Percentiles rank a stretch among this genome's conserved stretches.
These are phyloP conservation scores for Aldrovandia affinis DNA, from an alignment of 2,797 vertebrate genomes.

Conservation along the genomic window DNA sequence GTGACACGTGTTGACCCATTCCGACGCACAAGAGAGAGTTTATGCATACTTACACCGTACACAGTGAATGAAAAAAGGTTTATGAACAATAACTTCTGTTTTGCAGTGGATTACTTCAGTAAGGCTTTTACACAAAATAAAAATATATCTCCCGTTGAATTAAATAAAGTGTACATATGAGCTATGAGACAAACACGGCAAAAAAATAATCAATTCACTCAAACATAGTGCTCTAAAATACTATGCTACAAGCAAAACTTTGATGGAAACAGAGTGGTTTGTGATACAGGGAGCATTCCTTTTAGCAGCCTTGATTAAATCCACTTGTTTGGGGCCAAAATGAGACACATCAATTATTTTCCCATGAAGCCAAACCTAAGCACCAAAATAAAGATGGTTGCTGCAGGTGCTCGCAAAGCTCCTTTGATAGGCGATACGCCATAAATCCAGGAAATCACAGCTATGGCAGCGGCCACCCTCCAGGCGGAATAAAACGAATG, in stretches of 20 bases:
- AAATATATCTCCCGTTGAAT: too few relatives aligned
- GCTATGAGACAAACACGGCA: not conserved
- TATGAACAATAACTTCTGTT: not conserved
- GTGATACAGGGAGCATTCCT: slow-evolving; percentile 16
- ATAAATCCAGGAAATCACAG: slow-evolving; percentile 27
- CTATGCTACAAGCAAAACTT: not conserved
- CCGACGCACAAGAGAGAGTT: too few relatives aligned
- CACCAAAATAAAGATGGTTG: slow-evolving; percentile 25
- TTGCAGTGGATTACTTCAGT: not conserved
- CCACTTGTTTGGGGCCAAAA: slow-evolving; percentile 25
- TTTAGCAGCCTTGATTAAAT: slow-evolving; percentile 20
- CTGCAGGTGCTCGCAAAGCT: slow-evolving; percentile 8
- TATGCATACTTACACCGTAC: too few relatives aligned
- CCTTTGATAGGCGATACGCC: slow-evolving; percentile 28
- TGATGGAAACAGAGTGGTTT: slow-evolving; percentile 17
- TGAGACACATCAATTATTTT: slow-evolving; percentile 12
- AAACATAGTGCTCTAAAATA: not conserved
- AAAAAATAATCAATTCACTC: not conserved
- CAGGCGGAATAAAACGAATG: slow-evolving; percentile 32
- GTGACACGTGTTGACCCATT: too few relatives aligned
- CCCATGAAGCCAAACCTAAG: slow-evolving; percentile 4
- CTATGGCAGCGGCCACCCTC: slow-evolving; percentile 12
- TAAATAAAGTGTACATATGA: not conserved
- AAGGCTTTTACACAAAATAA: not conserved
- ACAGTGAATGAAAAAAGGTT: too few relatives aligned